Evolutionary conservation across 2,888 invertebrate species (phyloP).

Genomic region (Eurytoma californica): DNA sequence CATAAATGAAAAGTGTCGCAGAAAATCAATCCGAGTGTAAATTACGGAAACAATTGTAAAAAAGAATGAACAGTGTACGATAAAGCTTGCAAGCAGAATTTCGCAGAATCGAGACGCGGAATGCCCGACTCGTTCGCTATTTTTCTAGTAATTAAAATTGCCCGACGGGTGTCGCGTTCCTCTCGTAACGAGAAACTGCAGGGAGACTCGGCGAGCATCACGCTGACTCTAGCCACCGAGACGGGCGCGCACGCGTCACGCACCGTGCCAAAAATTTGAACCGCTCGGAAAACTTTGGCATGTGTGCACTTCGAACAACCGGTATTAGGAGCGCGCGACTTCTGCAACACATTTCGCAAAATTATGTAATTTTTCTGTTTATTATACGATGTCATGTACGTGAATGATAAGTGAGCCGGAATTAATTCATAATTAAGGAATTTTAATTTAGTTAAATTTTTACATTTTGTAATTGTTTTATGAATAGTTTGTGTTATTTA

Average conservation of each 20-base stretch:
- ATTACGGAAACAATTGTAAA: too few relatives aligned
- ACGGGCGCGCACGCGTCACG: not conserved
- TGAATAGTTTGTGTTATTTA: too few relatives aligned
- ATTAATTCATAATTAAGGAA: too few relatives aligned
- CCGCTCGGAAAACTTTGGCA: conserved; percentile 29
- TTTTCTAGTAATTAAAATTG: conserved; percentile 40
- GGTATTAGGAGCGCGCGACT: not conserved
- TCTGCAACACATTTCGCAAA: not conserved
- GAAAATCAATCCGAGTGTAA: too few relatives aligned
- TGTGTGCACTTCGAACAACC: not conserved
- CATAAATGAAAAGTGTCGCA: too few relatives aligned
- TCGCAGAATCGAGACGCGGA: not conserved
- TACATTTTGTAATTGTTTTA: too few relatives aligned
- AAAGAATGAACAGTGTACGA: too few relatives aligned
- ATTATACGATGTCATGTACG: too few relatives aligned
- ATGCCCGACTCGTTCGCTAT: not conserved
- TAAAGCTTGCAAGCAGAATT: not conserved
- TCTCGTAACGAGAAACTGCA: not conserved
- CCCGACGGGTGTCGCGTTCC: conserved; percentile 27
- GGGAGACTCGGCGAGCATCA: not conserved
- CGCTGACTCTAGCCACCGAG: not conserved
- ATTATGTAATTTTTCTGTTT: not conserved
- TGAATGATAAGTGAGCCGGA: too few relatives aligned
- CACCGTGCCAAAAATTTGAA: conserved; percentile 43
- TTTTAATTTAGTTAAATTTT: too few relatives aligned